Base-by-base conservation (phyloP, 2,888 invertebrate species). In the Andrena dorsata region DNA sequence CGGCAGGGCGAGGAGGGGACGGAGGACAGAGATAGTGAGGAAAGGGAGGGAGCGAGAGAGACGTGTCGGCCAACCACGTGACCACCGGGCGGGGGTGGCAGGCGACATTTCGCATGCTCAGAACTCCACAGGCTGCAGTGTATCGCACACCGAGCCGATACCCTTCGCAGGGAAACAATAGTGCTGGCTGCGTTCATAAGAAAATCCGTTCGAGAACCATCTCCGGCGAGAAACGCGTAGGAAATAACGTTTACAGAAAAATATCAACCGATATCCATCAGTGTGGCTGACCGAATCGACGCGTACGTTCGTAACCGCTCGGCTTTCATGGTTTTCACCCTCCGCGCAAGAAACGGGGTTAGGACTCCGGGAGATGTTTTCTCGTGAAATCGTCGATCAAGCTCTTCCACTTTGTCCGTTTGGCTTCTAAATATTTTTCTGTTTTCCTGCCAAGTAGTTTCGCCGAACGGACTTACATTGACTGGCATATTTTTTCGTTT, bases 81-180 rank as follows among this genome's bases (percentile, higher is more conserved):
- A 93, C 84, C 91, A 87, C 2, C 88, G 90, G 90, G 93, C 93
- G 93, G 93, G 93, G 93, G 93, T 92, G 92, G 92, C 88, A 87
- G 89, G 89, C 92, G 91, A 92, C 93, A 93, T 92, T 93, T 93
- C 93, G 93, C 93, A 93, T 93, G 93, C 93, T 91, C 93, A 92
- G 93, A 92, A 91, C 93, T 91, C 92, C 85, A 91, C 93, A 91
- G 92, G 92, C 92, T 90, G 90, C 91, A 90, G 90, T 85, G 88
- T 88, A 86, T 87, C 85, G 78, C 85, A 82, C 88, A 83, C 81
- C 76, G 84, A 84, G 80, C 68, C 73, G 82, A 76, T 76, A 75
- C 73, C 75, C 82, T 74, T 71, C 77, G 72, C 65, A 81, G 64
- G 72, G 84, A 80, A 77, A 77, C 84, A 71, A 86, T 83, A 77